Evolutionary conservation across 2,113 vertebrate species (phyloP).

Genomic region (Dissostichus mawsoni): DNA sequence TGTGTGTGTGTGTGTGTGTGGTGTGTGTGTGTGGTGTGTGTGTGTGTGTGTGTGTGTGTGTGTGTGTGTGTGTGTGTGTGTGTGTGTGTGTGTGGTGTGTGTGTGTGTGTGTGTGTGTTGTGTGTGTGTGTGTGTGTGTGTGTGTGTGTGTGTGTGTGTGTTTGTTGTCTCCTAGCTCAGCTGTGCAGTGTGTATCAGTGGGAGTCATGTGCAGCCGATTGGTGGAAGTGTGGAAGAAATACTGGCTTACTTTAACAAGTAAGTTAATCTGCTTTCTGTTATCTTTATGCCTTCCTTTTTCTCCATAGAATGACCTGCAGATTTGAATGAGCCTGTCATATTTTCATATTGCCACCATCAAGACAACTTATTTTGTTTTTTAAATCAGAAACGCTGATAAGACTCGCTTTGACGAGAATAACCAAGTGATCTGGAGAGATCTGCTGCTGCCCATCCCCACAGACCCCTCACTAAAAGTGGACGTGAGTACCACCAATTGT

Average conservation of each 20-base stretch:
- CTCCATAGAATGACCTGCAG: no score
- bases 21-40: no score
- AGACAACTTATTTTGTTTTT: neutral
- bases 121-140: neutral
- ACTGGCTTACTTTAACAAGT: rapidly evolving
- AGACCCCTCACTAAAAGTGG: conserved; percentile 74
- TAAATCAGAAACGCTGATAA: neutral
- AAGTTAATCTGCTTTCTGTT: neutral
- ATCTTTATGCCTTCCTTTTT: neutral
- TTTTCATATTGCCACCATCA: no score
- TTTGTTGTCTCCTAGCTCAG: conserved; percentile 52
- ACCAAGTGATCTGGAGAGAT: conserved; percentile 30
- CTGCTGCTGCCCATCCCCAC: conserved; percentile 78
- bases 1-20: neutral
- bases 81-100: neutral
- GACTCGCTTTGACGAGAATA: no score
- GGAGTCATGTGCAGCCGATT: conserved; percentile 58
- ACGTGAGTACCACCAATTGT: conserved; percentile 65
- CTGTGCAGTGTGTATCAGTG: conserved; percentile 63
- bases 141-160: neutral
- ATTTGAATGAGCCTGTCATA: no score
- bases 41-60: neutral
- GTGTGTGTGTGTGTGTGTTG: neutral
- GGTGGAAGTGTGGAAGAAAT: conserved; percentile 36
- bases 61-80: neutral